Evolutionary conservation across 1,140 invertebrate genomes (phyloP), one percentile per base, ranked within the genome.

Genomic region (Harlomillsia oculata): DNA sequence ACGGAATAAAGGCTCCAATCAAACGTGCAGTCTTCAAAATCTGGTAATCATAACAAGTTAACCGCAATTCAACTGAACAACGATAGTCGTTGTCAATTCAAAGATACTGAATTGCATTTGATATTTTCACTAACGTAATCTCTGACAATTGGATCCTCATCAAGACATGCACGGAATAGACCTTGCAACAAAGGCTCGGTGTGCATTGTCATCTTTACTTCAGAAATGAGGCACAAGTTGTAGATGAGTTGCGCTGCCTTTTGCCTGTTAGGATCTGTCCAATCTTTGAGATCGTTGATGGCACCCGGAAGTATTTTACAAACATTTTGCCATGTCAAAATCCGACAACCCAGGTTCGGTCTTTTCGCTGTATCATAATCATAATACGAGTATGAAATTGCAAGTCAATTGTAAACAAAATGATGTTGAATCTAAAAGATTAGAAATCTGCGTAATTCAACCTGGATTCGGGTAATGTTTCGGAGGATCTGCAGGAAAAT

Each of bases 341-440:
- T 75, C 4, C 86, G 75, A 68, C 87, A 89, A 13, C 87, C 87
- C 14, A 88, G 71, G 63, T 82, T 84, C 11, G 85, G 84, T 34
- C 84, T 75, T 46, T 74, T 71, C 39, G 82, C 80, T 82, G 62
- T n/a, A 23, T 36, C n/a, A 43, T 43, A n/a, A n/a, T n/a, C n/a
- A n/a, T 43, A 43, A 43, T 39, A 6, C 20, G 40, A 67, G 66
- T 20, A 43, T 6, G 20, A 23, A 34, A 34, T 34, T 34, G 32
- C n/a, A 9, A 34, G 32, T 41, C 28, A 53, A 56, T 9, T 13
- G 28, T 13, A 51, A 51, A 9, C 14, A 20, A 23, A 23, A 18
- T 8, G 25, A 9, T 36, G 40, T 16, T 16, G 37, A 41, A 41
- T 49, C 28, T 25, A 21, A n/a, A n/a, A n/a, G n/a, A n/a, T n/a